Evolutionary conservation across 2,797 vertebrate species (phyloP).

Genomic region (Intellagama lesueurii): DNA sequence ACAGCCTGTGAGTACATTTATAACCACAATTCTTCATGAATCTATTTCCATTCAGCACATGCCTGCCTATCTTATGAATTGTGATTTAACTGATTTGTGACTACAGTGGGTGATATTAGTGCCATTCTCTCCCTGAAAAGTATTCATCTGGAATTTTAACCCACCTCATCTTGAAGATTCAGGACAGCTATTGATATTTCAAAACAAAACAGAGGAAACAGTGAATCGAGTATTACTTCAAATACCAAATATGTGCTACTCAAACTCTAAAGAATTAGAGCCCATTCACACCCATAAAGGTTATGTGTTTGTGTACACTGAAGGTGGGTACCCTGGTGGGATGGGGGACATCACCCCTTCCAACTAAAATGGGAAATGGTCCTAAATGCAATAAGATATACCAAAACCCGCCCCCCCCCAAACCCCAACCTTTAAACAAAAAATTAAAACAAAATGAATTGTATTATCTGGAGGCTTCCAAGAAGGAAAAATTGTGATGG

Average conservation of each 20-base stretch:
- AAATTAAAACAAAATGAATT: not conserved
- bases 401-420: no score
- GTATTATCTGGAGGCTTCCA: not conserved
- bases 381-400: no score
- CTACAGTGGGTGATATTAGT: not conserved
- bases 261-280: not conserved
- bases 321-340: not conserved
- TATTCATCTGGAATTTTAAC: constrained; percentile 19
- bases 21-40: not conserved
- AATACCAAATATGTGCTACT: not conserved
- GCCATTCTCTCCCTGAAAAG: constrained; percentile 18
- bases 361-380: no score
- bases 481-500: not conserved
- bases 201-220: constrained; percentile 40
- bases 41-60: not conserved
- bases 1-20: not conserved
- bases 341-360: no score
- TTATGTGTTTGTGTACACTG: not conserved
- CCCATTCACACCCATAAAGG: not conserved
- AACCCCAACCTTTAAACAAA: not conserved
- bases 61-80: not conserved
- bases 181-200: constrained; percentile 22
- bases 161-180: constrained; percentile 42
- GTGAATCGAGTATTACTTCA: not conserved
- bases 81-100: constrained; percentile 11